A percentile compares a stretch with the other conserved stretches of the same genome.
phyloP scores from a whole-genome alignment of 2,888 invertebrate species.

The Xestobium rufovillosum region DNA sequence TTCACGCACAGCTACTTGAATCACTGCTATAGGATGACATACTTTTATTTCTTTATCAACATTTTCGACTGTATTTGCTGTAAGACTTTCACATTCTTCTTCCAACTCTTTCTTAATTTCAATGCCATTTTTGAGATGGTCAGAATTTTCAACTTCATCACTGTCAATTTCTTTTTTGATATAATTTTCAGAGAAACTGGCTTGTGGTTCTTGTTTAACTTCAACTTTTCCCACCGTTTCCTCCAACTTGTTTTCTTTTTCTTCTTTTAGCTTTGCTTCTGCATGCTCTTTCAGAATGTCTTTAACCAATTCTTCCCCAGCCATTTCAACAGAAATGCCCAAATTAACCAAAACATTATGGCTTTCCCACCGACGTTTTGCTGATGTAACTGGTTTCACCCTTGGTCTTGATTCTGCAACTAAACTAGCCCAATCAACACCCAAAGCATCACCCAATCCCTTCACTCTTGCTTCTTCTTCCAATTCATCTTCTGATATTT shows the following conservation, averaged over 20 bases:
- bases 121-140: too few species aligned
- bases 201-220: conserved; percentile 22
- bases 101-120: conserved; percentile 24
- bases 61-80: conserved; percentile 29
- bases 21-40: conserved; percentile 50
- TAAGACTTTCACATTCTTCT: conserved; percentile 16
- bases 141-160: conserved; percentile 25
- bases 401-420: conserved; percentile 67
- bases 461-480: conserved; percentile 70
- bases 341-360: conserved; percentile 71
- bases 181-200: not conserved
- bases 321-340: conserved; percentile 72
- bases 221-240: conserved; percentile 19
- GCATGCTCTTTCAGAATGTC: conserved; percentile 40
- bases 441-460: conserved; percentile 82
- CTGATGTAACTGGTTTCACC: conserved; percentile 45
- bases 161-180: conserved; percentile 8
- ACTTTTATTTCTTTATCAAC: conserved; percentile 26
- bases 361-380: conserved; percentile 74
- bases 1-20: conserved; percentile 56
- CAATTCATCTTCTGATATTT: conserved; percentile 83
- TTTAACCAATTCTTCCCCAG: conserved; percentile 57
- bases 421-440: conserved; percentile 91
- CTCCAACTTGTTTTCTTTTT: conserved; percentile 24
- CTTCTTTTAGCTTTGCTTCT: conserved; percentile 31